Evolutionary conservation across 2,797 vertebrate genomes (phyloP).

Genomic region (Varecia variegata): DNA sequence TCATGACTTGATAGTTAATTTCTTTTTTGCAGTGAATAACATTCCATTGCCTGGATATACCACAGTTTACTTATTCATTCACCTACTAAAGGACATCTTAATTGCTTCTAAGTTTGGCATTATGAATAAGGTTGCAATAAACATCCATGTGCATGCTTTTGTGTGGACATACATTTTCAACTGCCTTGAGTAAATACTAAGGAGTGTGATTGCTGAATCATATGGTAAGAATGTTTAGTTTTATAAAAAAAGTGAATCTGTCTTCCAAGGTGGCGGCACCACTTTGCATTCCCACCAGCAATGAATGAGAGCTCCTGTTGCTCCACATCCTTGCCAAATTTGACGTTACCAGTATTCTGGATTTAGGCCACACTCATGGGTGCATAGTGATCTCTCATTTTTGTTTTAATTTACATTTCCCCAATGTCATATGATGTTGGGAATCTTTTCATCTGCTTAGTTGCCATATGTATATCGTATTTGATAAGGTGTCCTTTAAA

Average conservation of each 20-base stretch:
- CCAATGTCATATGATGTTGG: not conserved
- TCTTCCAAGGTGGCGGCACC: not conserved
- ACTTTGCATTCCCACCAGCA: not conserved
- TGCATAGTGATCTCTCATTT: not conserved
- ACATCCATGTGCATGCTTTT: not conserved
- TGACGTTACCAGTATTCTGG: not conserved
- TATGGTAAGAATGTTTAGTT: not conserved
- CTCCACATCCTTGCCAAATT: not conserved
- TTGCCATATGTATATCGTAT: not conserved
- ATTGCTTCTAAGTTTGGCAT: not conserved
- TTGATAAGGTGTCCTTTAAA: not conserved
- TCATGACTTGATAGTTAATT: not conserved
- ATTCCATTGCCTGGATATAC: not conserved
- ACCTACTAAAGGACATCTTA: not conserved
- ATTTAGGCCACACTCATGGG: not conserved
- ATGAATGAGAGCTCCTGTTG: not conserved
- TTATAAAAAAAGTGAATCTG: not conserved
- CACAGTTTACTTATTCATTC: not conserved
- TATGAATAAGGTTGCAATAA: not conserved
- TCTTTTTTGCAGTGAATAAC: not conserved
- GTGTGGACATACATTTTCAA: not conserved
- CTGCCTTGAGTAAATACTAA: not conserved
- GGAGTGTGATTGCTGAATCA: not conserved
- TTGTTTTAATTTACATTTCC: not conserved
- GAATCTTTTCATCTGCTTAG: not conserved